Evolutionary conservation across 2,888 invertebrate genomes (phyloP).

Genomic region (Rotaria sp.): DNA sequence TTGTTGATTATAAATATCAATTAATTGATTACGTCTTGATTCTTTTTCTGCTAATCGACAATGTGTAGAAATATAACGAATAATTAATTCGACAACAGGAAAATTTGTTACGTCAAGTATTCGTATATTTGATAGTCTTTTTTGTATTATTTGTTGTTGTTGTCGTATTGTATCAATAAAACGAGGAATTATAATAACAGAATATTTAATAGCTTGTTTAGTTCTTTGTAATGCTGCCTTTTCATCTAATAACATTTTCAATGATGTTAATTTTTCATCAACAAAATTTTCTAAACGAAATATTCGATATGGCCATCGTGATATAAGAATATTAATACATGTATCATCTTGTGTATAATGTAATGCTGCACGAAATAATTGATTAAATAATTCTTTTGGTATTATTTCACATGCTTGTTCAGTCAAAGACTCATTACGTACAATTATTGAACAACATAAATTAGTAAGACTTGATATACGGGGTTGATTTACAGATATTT

Average conservation of each 20-base stretch:
- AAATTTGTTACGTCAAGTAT: slow-evolving; percentile 38
- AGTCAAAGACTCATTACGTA: neutral
- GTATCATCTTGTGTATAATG: neutral
- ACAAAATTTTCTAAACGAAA: slow-evolving; percentile 23
- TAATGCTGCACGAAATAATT: slow-evolving; percentile 34
- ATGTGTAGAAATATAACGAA: slow-evolving; percentile 39
- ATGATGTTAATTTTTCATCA: slow-evolving; percentile 18
- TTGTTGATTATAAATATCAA: slow-evolving; percentile 39
- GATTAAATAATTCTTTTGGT: slow-evolving; percentile 34
- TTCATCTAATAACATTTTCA: slow-evolving; percentile 9
- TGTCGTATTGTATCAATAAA: slow-evolving; percentile 24
- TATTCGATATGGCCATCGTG: neutral
- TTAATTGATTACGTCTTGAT: slow-evolving; percentile 37
- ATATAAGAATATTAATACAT: slow-evolving; percentile 3
- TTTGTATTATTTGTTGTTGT: neutral
- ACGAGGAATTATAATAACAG: neutral
- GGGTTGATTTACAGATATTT: neutral
- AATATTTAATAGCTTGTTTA: slow-evolving; percentile 22
- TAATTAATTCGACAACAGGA: slow-evolving; percentile 39
- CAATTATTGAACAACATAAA: slow-evolving; percentile 32
- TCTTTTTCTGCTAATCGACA: slow-evolving; percentile 40
- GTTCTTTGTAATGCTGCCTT: slow-evolving; percentile 21
- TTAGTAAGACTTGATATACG: neutral
- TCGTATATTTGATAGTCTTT: slow-evolving; percentile 31
- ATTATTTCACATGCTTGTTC: slow-evolving; percentile 29